phyloP scores from a whole-genome alignment of 2,113 vertebrate species.

The Oryzias woworae region DNA sequence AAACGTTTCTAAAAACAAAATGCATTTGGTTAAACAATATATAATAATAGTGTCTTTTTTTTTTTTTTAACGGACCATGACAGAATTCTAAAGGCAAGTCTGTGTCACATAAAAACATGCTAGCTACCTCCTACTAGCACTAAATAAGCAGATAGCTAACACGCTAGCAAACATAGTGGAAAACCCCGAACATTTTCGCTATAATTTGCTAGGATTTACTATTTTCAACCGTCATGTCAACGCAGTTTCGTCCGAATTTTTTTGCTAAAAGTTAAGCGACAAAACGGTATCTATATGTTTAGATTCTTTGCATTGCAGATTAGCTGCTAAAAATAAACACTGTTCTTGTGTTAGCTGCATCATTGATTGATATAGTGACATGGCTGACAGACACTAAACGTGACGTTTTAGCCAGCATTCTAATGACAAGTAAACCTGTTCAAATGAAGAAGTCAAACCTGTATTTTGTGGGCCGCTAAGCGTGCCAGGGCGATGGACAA shows the following conservation, averaged over 20 bases:
- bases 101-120: constrained; percentile 32
- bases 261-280: not conserved
- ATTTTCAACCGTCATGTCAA: not conserved
- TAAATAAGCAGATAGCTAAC: constrained; percentile 34
- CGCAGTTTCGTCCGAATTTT: too few relatives aligned
- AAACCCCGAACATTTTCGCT: constrained; percentile 11
- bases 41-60: constrained; percentile 5
- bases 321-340: constrained; percentile 77
- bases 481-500: constrained; percentile 47
- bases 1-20: too few relatives aligned
- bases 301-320: constrained; percentile 38
- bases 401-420: constrained; percentile 34
- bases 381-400: constrained; percentile 66
- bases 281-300: not conserved
- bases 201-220: not conserved
- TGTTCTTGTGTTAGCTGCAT: constrained; percentile 65
- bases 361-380: constrained; percentile 74
- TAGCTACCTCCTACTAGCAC: constrained; percentile 46
- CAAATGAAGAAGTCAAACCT: constrained; percentile 57
- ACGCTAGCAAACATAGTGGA: constrained; percentile 28
- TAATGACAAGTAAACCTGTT: too few relatives aligned
- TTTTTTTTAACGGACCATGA: constrained; percentile 15
- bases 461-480: constrained; percentile 53
- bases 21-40: not conserved
- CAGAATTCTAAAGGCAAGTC: constrained; percentile 29